Conservation (phyloP, 2,797 vertebrate species). For the Xenopus petersii region DNA sequence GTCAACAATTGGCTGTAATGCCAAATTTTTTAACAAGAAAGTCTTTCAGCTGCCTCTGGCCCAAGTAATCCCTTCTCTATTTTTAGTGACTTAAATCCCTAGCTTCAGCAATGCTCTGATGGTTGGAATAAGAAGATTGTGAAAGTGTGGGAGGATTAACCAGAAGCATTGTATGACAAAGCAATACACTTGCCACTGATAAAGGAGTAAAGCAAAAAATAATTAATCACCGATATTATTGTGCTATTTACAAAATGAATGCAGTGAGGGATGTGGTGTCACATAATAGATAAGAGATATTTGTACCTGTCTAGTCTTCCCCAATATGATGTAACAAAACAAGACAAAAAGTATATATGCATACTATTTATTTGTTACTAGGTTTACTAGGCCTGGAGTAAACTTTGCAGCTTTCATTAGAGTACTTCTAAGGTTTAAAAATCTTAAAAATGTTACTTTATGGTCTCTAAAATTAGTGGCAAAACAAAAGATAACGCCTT, state of each 20-base stretch:
- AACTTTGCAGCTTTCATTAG: too few relatives aligned
- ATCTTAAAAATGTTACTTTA: too few relatives aligned
- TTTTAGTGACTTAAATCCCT: slow-evolving; percentile 68
- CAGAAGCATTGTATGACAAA: slow-evolving; percentile 66
- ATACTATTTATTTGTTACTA: too few relatives aligned
- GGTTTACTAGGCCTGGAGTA: too few relatives aligned
- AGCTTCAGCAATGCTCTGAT: slow-evolving; percentile 62
- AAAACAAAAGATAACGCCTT: too few relatives aligned
- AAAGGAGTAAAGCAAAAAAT: slow-evolving; percentile 50
- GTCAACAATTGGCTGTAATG: slow-evolving; percentile 50
- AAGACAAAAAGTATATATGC: too few relatives aligned
- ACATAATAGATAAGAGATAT: neutral
- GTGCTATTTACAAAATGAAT: slow-evolving; percentile 19
- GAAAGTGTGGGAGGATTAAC: slow-evolving; percentile 68
- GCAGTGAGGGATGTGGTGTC: neutral
- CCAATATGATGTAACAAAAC: too few relatives aligned
- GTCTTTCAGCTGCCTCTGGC: slow-evolving; percentile 61
- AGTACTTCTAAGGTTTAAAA: too few relatives aligned
- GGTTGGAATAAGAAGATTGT: slow-evolving; percentile 71
- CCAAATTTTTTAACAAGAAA: slow-evolving; percentile 53
- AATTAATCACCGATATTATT: slow-evolving; percentile 53
- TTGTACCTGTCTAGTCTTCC: too few relatives aligned
- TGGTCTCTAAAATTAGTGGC: too few relatives aligned
- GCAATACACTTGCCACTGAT: slow-evolving; percentile 60
- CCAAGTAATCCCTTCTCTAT: slow-evolving; percentile 71